phyloP scores from a whole-genome alignment of 2,113 vertebrate species.

The Mesoclemmys tuberculata region DNA sequence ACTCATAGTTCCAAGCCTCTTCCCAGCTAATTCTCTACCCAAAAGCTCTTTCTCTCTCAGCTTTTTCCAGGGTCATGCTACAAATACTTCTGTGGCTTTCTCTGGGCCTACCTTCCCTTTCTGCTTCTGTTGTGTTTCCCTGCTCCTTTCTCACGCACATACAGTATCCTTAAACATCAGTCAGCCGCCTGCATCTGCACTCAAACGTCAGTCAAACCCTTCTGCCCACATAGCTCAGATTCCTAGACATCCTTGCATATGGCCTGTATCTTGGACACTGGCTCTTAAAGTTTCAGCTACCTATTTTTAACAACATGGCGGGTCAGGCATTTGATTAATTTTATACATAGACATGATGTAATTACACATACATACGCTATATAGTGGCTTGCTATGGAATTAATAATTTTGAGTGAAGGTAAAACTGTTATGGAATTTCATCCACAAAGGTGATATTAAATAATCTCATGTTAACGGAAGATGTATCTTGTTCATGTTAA shows the following conservation, averaged over 20 bases:
- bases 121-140: neutral
- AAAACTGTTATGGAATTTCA: neutral
- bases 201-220: constrained; percentile 19
- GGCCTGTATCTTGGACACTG: neutral
- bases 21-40: neutral
- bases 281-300: neutral
- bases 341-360: neutral
- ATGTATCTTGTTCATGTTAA: constrained; percentile 35
- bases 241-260: neutral
- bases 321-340: neutral
- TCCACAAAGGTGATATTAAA: neutral
- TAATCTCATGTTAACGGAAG: neutral
- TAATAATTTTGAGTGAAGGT: neutral
- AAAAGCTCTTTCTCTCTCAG: neutral
- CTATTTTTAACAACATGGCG: constrained; percentile 7
- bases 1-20: neutral
- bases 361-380: neutral
- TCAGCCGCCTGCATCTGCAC: neutral
- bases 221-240: neutral
- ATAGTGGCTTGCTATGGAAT: neutral
- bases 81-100: neutral
- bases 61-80: neutral
- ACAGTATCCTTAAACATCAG: neutral
- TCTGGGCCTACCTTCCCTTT: neutral
- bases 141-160: neutral